Evolutionary conservation across 35 echinoderm and acorn worm species (phyloP), one percentile per base, ranked within the genome.

Genomic region (Hemicentrotus pulcherrimus): DNA sequence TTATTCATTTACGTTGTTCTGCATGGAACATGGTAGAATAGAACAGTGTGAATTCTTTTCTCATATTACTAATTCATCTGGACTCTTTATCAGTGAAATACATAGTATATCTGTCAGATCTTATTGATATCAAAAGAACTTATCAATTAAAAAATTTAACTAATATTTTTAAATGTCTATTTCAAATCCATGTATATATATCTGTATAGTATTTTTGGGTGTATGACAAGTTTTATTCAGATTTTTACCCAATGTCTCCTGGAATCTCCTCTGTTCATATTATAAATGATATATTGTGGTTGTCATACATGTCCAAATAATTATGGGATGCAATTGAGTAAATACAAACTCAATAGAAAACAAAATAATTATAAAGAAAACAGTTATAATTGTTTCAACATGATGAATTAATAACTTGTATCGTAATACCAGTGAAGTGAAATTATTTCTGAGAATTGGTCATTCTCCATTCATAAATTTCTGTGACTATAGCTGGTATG

Each of bases 21-120:
- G 88, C 88, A 90, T 90, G 88, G 88, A 90, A 45, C 46, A 47
- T 90, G 3, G 88, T 90, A 90, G 88, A 90, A 45, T 90, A 90
- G 88, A 28, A 78, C 65, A 78, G 65, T 22, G 65, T 78, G 65
- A 78, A 28, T 78, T 28, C 28, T 28, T 78, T 78, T 78, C 65
- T 78, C 65, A 78, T 78, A 28, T 78, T 78, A 78, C 65, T 78
- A 78, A 78, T 78, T 78, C 65, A 78, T 78, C 65, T 78, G 65
- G 65, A 78, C 65, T 78, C 65, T 78, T 15, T 22, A 78, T 78
- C 65, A 78, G 28, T 28, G 65, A 78, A 78, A 78, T 78, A 22
- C 65, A 78, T 6, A 78, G 65, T 15, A 78, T 78, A 28, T 7
- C 65, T 78, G 0, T 28, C 18, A 78, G 19, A 78, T 78, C 22